phyloP scores from a whole-genome alignment of 2,797 vertebrate species.

The Gymnocypris eckloni region DNA sequence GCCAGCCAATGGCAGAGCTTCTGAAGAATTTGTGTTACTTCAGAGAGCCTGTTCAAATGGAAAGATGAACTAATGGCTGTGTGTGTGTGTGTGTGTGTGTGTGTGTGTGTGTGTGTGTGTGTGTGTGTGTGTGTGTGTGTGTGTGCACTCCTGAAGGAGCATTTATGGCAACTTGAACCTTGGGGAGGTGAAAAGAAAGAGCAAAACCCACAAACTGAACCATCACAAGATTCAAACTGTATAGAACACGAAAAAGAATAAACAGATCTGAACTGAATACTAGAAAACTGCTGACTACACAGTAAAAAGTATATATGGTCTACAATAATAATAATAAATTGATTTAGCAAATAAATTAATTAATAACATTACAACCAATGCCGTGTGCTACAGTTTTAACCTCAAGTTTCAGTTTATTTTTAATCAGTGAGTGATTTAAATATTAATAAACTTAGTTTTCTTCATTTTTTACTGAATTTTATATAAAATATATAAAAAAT shows the following conservation, averaged over 20 bases:
- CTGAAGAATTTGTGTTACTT: not conserved
- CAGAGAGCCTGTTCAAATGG: not conserved
- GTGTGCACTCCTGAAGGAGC: not conserved
- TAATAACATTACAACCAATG: not conserved
- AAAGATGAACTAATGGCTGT: not conserved
- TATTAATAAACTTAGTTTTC: not conserved
- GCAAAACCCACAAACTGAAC: slow-evolving; percentile 11
- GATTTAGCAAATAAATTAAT: not conserved
- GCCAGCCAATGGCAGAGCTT: slow-evolving; percentile 14
- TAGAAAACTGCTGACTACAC: not conserved
- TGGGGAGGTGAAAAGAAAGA: not conserved
- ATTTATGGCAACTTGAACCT: not conserved
- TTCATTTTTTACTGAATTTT: not conserved
- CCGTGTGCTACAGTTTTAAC: not conserved
- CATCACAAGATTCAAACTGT: not conserved
- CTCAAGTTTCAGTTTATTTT: not conserved
- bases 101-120: too few relatives aligned
- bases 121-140: too few relatives aligned
- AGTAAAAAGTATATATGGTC: not conserved
- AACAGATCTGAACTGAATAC: not conserved
- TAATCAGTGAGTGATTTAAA: not conserved
- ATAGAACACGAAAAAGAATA: not conserved
- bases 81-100: too few relatives aligned
- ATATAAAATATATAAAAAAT: not conserved
- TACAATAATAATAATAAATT: not conserved